Evolutionary conservation across 2,888 invertebrate species (phyloP).

Genomic region (Epirrhoe alternata): DNA sequence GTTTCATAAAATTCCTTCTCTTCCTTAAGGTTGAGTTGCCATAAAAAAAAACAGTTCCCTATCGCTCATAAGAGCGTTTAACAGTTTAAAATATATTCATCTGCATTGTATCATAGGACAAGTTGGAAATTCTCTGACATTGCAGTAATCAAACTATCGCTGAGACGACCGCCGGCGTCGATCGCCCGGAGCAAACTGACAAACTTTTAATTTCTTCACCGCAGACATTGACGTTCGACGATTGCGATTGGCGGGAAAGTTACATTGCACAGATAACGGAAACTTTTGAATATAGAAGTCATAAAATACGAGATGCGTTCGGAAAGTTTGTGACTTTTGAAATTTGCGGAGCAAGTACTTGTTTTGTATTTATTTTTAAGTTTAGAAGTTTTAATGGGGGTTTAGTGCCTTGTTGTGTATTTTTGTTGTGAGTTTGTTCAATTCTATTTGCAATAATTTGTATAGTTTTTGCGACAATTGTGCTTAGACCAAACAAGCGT

Average conservation of each 20-base stretch:
- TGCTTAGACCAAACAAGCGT: too few species aligned
- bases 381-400: conserved; percentile 37
- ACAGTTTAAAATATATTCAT: conserved; percentile 27
- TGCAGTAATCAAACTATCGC: conserved; percentile 59
- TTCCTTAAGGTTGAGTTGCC: too few species aligned
- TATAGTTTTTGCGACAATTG: not conserved
- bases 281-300: conserved; percentile 64
- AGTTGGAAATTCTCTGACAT: conserved; percentile 48
- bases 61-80: not conserved
- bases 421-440: conserved; percentile 14
- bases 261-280: conserved; percentile 77
- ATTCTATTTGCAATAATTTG: not conserved
- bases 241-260: conserved; percentile 80
- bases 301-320: conserved; percentile 60
- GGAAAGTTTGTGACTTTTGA: conserved; percentile 48
- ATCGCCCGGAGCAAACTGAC: conserved; percentile 74
- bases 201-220: conserved; percentile 81
- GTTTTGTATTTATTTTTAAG: conserved; percentile 33
- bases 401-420: conserved; percentile 36
- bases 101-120: conserved; percentile 37
- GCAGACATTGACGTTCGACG: conserved; percentile 76
- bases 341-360: conserved; percentile 45
- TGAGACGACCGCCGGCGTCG: conserved; percentile 66
- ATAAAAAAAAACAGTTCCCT: too few species aligned
- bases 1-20: not conserved